A percentile compares a stretch with the other conserved stretches of the same genome.
These are phyloP conservation scores for Zaprionus africanus DNA, from an alignment of 1,140 invertebrate species.

Conservation along the genomic window DNA sequence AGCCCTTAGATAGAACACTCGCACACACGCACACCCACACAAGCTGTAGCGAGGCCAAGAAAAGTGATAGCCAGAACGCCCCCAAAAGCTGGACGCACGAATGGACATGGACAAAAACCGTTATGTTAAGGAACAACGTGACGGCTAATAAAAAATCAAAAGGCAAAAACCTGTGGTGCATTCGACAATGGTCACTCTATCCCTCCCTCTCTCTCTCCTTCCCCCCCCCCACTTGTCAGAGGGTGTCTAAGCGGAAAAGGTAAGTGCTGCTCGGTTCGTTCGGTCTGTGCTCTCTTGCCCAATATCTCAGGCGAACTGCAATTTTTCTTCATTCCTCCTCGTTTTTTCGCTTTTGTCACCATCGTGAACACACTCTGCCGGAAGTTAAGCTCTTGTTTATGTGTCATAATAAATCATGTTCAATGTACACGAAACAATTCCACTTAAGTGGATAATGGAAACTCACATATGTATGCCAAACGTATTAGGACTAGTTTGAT, in stretches of 20 bases:
- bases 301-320: constrained; percentile 74
- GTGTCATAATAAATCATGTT: constrained; percentile 83
- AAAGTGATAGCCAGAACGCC: constrained; percentile 72
- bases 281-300: constrained; percentile 64
- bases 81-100: constrained; percentile 62
- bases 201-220: background rate
- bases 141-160: constrained; percentile 69
- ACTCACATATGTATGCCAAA: constrained; percentile 20
- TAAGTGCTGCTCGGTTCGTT: constrained; percentile 39
- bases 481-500: constrained; percentile 13
- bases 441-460: constrained; percentile 74
- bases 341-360: constrained; percentile 35
- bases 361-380: constrained; percentile 59
- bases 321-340: constrained; percentile 75
- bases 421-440: constrained; percentile 78
- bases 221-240: constrained; percentile 31
- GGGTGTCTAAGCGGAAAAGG: constrained; percentile 81
- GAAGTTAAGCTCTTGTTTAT: constrained; percentile 83
- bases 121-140: constrained; percentile 73
- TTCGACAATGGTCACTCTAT: constrained; percentile 3
- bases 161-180: constrained; percentile 46
- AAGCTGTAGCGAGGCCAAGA: constrained; percentile 29
- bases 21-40: constrained; percentile 21
- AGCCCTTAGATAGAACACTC: constrained; percentile 19
- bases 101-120: constrained; percentile 52